Conservation (phyloP, 2,113 vertebrate species). For the Callaeas wilsoni region DNA sequence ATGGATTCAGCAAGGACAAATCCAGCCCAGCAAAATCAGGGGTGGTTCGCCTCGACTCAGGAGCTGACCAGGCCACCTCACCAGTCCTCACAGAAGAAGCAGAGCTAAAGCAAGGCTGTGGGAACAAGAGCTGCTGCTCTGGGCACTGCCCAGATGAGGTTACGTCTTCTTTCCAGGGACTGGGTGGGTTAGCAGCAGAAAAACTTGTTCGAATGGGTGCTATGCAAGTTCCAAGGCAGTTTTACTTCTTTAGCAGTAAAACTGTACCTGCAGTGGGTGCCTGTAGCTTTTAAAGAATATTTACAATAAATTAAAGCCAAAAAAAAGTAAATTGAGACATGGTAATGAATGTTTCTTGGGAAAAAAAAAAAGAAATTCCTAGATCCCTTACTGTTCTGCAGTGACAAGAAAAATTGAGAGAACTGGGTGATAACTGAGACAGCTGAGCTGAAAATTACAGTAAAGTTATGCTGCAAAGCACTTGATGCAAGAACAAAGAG, state of each 20-base stretch:
- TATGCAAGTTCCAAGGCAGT: neutral
- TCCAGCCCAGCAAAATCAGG: neutral
- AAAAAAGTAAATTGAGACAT: neutral
- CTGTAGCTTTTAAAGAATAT: neutral
- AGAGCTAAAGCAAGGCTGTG: neutral
- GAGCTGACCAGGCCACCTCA: neutral
- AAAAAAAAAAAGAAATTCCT: no score
- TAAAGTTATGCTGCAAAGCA: neutral
- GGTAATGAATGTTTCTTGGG: neutral
- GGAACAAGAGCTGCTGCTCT: neutral
- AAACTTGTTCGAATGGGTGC: neutral
- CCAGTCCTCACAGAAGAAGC: neutral
- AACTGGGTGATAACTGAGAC: neutral
- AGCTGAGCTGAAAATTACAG: neutral
- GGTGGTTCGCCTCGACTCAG: rapidly evolving
- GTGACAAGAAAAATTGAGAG: neutral
- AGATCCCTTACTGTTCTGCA: neutral
- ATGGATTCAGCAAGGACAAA: neutral
- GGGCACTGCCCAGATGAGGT: neutral
- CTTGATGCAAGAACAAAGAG: neutral
- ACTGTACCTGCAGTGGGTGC: neutral
- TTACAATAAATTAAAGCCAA: neutral
- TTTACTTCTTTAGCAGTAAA: neutral
- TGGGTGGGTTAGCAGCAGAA: neutral
- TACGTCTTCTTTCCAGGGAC: neutral